Conservation (phyloP, 2,113 vertebrate species). For the Daubentonia madagascariensis region DNA sequence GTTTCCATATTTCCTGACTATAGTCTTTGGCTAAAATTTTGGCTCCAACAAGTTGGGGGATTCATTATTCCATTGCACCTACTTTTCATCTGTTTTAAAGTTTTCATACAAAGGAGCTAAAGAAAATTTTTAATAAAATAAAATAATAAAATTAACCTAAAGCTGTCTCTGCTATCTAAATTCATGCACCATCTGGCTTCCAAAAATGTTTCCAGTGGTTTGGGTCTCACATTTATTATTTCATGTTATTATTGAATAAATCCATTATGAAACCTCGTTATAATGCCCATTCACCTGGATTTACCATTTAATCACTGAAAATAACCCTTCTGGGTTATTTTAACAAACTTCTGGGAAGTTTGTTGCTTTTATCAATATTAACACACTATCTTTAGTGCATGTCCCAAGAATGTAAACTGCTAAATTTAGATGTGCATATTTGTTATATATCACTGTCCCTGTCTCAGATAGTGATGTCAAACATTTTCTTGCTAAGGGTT, state of each 20-base stretch:
- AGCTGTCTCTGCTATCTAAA: background rate
- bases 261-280: background rate
- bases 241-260: background rate
- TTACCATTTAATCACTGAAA: background rate
- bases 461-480: background rate
- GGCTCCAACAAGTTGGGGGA: background rate
- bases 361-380: background rate
- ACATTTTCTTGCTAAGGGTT: background rate
- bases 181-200: background rate
- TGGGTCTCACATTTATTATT: background rate
- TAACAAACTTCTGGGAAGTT: background rate
- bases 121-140: background rate
- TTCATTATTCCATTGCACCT: background rate
- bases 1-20: background rate
- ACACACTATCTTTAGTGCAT: background rate
- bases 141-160: background rate
- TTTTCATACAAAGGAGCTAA: background rate
- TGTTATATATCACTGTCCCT: background rate
- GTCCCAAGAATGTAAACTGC: conserved; percentile 25
- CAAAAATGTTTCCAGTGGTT: background rate
- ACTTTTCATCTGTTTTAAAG: background rate
- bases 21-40: background rate
- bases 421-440: background rate
- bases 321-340: background rate
- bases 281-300: background rate